Percentiles rank a stretch among this genome's conserved stretches.
phyloP scores from a whole-genome alignment of 2,113 vertebrate species.

The Pseudopodoces humilis region DNA sequence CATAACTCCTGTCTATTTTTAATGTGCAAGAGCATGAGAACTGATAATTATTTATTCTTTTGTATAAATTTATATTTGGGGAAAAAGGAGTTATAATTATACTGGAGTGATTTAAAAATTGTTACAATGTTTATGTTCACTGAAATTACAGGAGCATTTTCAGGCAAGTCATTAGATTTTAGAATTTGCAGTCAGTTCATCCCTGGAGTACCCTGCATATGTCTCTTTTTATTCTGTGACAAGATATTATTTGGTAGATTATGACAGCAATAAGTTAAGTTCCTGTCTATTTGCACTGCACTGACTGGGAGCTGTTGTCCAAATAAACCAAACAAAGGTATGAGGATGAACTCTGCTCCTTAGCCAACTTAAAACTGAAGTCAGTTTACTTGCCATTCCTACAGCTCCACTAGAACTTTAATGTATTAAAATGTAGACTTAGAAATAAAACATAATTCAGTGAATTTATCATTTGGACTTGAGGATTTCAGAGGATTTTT shows the following conservation, averaged over 20 bases:
- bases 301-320: neutral
- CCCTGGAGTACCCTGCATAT: neutral
- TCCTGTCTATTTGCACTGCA: neutral
- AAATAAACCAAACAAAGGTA: neutral
- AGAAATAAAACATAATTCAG: neutral
- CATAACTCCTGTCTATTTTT: neutral
- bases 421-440: neutral
- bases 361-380: neutral
- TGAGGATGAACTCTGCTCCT: neutral
- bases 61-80: neutral
- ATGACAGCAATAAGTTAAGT: neutral
- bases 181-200: neutral
- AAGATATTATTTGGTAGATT: neutral
- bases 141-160: neutral
- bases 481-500: neutral
- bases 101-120: neutral
- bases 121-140: neutral
- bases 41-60: neutral
- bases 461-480: neutral
- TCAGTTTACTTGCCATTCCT: neutral
- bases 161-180: neutral
- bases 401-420: neutral
- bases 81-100: neutral
- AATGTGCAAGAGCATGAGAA: neutral
- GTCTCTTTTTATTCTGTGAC: conserved; percentile 19